Evolutionary conservation across 2,888 invertebrate species (phyloP).

Genomic region (Tortricodes alternella): DNA sequence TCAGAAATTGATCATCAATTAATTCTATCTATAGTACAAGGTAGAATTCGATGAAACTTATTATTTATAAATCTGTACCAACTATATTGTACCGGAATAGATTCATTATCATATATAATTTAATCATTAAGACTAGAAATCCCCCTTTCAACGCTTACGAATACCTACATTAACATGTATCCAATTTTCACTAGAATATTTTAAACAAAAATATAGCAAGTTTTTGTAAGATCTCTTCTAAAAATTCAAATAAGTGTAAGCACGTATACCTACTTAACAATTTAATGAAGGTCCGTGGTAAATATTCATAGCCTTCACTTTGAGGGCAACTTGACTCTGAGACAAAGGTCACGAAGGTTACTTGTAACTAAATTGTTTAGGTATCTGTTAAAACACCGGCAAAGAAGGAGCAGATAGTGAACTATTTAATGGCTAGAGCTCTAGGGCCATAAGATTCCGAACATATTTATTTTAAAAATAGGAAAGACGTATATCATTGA

Average conservation of each 20-base stretch:
- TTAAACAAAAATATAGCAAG: not conserved
- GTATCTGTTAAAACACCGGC: not conserved
- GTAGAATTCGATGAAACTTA: no score
- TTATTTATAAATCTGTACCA: no score
- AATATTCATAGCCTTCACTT: conserved; percentile 11
- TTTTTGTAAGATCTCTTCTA: not conserved
- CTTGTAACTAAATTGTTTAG: not conserved
- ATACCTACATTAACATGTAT: not conserved
- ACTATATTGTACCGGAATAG: no score
- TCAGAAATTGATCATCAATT: no score
- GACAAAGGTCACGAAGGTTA: not conserved
- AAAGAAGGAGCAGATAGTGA: not conserved
- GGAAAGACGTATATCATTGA: no score
- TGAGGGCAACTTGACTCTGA: not conserved
- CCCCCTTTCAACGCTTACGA: no score
- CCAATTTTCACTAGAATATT: not conserved
- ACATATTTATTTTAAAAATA: no score
- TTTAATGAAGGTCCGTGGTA: conserved; percentile 1
- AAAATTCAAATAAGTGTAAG: conserved; percentile 10
- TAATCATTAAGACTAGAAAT: no score
- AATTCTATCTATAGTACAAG: no score
- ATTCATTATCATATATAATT: no score
- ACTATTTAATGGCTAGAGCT: no score
- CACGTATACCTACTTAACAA: conserved; percentile 10
- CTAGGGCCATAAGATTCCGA: no score